These are phyloP conservation scores for Ornithoptera priamus DNA, from an alignment of 2,888 invertebrate genomes.

Conservation along the genomic window DNA sequence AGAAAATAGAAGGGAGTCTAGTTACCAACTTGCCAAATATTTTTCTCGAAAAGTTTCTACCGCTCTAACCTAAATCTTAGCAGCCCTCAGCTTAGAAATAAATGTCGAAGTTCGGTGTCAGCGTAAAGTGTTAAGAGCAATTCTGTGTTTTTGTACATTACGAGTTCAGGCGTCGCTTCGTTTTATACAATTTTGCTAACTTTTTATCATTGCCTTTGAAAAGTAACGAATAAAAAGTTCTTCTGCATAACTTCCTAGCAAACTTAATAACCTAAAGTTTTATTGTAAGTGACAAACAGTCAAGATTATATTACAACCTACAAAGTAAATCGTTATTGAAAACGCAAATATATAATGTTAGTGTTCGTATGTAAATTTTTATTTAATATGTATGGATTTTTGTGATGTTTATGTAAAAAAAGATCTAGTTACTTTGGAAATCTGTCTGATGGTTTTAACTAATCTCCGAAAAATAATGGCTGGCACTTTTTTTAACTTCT, in stretches of 20 bases:
- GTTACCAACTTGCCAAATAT: not conserved
- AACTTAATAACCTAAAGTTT: not conserved
- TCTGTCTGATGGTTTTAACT: too few species aligned
- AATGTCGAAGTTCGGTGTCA: slow-evolving; percentile 10
- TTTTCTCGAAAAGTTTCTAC: slow-evolving; percentile 2
- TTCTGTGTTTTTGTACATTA: slow-evolving; percentile 18
- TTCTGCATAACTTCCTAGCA: not conserved
- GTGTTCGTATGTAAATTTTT: too few species aligned
- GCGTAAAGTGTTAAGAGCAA: slow-evolving; percentile 18
- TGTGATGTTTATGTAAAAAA: too few species aligned
- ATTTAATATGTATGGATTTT: too few species aligned
- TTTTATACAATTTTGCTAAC: not conserved
- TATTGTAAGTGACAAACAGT: not conserved
- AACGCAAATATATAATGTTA: too few species aligned
- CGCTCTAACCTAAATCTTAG: slow-evolving; percentile 10
- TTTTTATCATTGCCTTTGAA: not conserved
- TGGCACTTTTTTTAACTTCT: too few species aligned
- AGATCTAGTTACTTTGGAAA: too few species aligned
- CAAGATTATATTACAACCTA: not conserved
- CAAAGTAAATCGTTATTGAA: too few species aligned
- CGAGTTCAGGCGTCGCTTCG: not conserved
- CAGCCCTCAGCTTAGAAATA: slow-evolving; percentile 3
- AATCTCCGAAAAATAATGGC: too few species aligned
- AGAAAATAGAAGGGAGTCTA: not conserved
- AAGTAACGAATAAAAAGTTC: not conserved